A percentile compares a stretch with the other conserved stretches of the same genome.
These are phyloP conservation scores for Ennomos erosarius DNA, from an alignment of 2,888 invertebrate species.

Conservation along the genomic window DNA sequence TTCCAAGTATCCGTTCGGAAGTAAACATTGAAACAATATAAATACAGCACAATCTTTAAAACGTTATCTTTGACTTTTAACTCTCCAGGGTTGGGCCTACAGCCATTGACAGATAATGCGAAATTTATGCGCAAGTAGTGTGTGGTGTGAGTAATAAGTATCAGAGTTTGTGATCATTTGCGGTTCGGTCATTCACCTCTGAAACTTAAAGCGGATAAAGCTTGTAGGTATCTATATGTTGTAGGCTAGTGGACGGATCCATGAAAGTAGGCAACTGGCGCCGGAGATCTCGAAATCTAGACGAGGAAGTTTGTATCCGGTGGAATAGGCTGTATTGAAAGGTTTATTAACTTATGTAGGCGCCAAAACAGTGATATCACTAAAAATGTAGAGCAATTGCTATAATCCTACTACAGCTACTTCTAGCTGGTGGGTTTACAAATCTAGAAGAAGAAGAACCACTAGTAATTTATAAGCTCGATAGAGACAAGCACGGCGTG, in stretches of 20 bases:
- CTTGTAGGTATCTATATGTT: background rate
- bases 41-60: conserved; percentile 3
- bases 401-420: too few species aligned
- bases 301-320: conserved; percentile 3
- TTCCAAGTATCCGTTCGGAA: background rate
- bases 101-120: conserved; percentile 25
- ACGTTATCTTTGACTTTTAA: conserved; percentile 7
- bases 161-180: conserved; percentile 18
- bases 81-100: conserved; percentile 10
- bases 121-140: conserved; percentile 9
- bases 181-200: conserved; percentile 26
- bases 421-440: too few species aligned
- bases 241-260: conserved; percentile 1
- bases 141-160: conserved; percentile 22
- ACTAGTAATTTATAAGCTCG: too few species aligned
- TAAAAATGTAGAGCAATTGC: too few species aligned
- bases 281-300: background rate
- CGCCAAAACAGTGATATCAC: background rate
- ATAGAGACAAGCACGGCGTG: too few species aligned
- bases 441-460: too few species aligned
- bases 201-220: conserved; percentile 7
- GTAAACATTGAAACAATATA: background rate
- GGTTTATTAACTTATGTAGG: background rate
- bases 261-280: conserved; percentile 2
- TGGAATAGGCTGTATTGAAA: background rate